Percentiles rank a stretch among this genome's conserved stretches.
phyloP scores from a whole-genome alignment of 2,797 vertebrate genomes.

The Phrynocephalus vlangalii region DNA sequence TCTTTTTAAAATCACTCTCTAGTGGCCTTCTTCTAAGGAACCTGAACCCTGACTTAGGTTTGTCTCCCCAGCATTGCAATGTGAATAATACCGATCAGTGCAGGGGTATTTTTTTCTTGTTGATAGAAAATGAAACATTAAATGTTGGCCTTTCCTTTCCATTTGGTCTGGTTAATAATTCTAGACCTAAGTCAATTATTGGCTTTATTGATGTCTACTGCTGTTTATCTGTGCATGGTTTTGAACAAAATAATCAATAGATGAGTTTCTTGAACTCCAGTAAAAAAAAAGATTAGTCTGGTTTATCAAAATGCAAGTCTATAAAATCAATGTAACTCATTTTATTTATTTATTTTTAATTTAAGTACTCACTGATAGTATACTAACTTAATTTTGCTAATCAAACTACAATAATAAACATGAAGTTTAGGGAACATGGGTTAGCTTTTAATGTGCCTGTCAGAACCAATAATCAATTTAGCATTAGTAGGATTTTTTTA shows the following conservation, averaged over 20 bases:
- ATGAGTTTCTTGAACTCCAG: not conserved
- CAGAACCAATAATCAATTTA: not conserved
- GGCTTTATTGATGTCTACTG: not conserved
- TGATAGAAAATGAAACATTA: conserved; percentile 25
- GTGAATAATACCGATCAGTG: not conserved
- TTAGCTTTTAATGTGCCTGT: rapidly evolving
- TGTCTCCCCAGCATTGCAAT: no score
- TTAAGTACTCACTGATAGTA: not conserved
- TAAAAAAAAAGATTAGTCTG: not conserved
- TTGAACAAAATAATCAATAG: not conserved
- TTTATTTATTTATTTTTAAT: not conserved
- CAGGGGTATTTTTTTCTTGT: not conserved
- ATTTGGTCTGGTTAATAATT: conserved; percentile 34
- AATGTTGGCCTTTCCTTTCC: not conserved
- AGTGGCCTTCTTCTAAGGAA: not conserved
- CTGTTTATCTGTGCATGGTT: not conserved
- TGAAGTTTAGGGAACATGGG: not conserved
- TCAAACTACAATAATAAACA: not conserved
- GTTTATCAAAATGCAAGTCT: rapidly evolving
- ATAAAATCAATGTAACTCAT: rapidly evolving
- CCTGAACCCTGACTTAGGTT: not conserved
- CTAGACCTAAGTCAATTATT: not conserved
- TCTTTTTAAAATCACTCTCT: not conserved
- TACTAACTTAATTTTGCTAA: not conserved
- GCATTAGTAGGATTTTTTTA: not conserved